phyloP scores from a whole-genome alignment of 1,140 invertebrate species.

The Drosophila nikananu region DNA sequence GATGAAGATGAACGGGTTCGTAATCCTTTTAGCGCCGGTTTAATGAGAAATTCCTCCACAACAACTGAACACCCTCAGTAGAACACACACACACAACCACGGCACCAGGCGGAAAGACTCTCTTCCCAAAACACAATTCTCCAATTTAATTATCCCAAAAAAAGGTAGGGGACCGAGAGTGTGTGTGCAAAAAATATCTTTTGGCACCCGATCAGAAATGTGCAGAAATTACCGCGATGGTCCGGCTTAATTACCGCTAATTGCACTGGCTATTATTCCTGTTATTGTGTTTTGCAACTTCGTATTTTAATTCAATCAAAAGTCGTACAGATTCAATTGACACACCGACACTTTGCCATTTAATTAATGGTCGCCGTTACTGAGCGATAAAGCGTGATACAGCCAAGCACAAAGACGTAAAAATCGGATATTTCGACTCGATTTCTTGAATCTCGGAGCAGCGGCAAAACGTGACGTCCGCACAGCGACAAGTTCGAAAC shows the following conservation, averaged over 20 bases:
- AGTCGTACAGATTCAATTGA: constrained; percentile 65
- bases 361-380: constrained; percentile 48
- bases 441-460: constrained; percentile 31
- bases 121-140: constrained; percentile 12
- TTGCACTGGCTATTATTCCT: constrained; percentile 31
- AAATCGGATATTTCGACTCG: constrained; percentile 17
- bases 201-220: constrained; percentile 51
- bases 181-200: constrained; percentile 42
- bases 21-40: constrained; percentile 79
- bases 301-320: constrained; percentile 63
- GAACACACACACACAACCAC: constrained; percentile 15
- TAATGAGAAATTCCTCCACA: constrained; percentile 72
- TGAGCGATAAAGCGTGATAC: constrained; percentile 43
- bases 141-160: constrained; percentile 52
- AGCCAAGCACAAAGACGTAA: constrained; percentile 20
- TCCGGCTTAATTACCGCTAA: constrained; percentile 65
- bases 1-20: constrained; percentile 77
- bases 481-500: constrained; percentile 61
- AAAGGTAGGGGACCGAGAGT: neutral
- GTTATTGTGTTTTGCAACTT: constrained; percentile 43
- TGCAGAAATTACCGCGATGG: constrained; percentile 44
- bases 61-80: constrained; percentile 33
- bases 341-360: constrained; percentile 56
- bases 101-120: constrained; percentile 5
- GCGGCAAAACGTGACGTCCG: constrained; percentile 45